A percentile compares a stretch with the other conserved stretches of the same genome.
These are phyloP conservation scores for Drosophila mayaguana DNA, from an alignment of 2,888 invertebrate species.

Conservation along the genomic window DNA sequence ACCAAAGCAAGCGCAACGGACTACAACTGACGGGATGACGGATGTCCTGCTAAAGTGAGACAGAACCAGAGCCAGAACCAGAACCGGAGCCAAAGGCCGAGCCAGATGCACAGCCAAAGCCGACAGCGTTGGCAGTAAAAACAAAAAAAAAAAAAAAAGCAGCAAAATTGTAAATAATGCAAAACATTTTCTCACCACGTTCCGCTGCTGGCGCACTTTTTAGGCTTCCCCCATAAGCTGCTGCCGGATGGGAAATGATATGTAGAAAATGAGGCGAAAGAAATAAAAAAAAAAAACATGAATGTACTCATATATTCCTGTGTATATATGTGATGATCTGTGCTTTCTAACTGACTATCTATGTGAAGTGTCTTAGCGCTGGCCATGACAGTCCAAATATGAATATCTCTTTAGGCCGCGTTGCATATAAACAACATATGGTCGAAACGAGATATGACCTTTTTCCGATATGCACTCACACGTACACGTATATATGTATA, in stretches of 20 bases:
- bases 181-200: constrained; percentile 80
- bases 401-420: constrained; percentile 24
- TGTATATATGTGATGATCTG: constrained; percentile 30
- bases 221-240: constrained; percentile 65
- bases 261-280: constrained; percentile 57
- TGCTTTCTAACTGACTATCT: constrained; percentile 63
- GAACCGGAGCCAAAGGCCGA: constrained; percentile 8
- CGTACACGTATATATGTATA: neutral
- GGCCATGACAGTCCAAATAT: constrained; percentile 36
- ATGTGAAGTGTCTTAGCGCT: constrained; percentile 6
- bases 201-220: constrained; percentile 73
- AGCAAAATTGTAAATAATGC: constrained; percentile 72
- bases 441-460: constrained; percentile 58
- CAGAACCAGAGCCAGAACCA: constrained; percentile 5
- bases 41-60: constrained; percentile 71
- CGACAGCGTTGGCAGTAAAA: constrained; percentile 27
- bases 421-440: constrained; percentile 44
- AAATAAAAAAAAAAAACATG: constrained; percentile 19
- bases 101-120: constrained; percentile 25
- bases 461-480: constrained; percentile 29
- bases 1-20: constrained; percentile 78
- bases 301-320: neutral
- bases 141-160: neutral
- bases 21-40: constrained; percentile 51
- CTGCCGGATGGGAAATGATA: constrained; percentile 72